Conservation (phyloP, 2,797 vertebrate species). For the Dipus sagitta region DNA sequence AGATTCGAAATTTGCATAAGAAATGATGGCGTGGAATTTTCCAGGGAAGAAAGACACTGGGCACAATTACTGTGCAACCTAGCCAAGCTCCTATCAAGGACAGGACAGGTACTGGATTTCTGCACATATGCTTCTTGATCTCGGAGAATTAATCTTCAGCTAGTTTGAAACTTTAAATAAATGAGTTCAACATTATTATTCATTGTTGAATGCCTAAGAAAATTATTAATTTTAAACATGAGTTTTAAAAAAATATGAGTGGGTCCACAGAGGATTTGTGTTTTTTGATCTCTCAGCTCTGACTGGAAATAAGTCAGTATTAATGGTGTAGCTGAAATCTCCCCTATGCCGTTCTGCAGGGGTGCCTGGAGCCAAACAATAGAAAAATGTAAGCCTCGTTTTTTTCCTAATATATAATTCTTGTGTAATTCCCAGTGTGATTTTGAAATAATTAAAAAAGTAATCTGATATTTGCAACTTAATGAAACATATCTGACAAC, state of each 20-base stretch:
- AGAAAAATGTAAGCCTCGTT: constrained; percentile 47
- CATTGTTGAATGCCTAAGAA: constrained; percentile 64
- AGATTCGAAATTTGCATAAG: background rate
- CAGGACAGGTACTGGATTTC: background rate
- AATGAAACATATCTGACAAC: constrained; percentile 71
- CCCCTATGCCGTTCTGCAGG: background rate
- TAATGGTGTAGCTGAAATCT: constrained; percentile 35
- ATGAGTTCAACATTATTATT: constrained; percentile 66
- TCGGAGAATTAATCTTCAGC: constrained; percentile 32
- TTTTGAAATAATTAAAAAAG: constrained; percentile 75
- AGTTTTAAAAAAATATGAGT: constrained; percentile 59
- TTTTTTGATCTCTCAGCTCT: constrained; percentile 55
- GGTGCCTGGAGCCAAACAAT: constrained; percentile 11
- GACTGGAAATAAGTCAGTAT: constrained; percentile 65
- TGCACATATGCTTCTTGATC: background rate
- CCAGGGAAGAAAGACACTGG: background rate
- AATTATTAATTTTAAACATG: constrained; percentile 75
- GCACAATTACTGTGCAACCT: background rate
- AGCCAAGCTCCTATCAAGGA: background rate
- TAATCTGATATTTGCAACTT: constrained; percentile 72
- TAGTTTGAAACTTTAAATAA: constrained; percentile 69
- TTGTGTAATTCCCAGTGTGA: constrained; percentile 58
- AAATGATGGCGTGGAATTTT: constrained; percentile 5
- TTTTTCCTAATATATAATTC: background rate
- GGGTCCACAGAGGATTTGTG: constrained; percentile 59